A percentile compares a stretch with the other conserved stretches of the same genome.
These are phyloP conservation scores for Myathropa florea DNA, from an alignment of 2,888 invertebrate genomes.

Conservation along the genomic window DNA sequence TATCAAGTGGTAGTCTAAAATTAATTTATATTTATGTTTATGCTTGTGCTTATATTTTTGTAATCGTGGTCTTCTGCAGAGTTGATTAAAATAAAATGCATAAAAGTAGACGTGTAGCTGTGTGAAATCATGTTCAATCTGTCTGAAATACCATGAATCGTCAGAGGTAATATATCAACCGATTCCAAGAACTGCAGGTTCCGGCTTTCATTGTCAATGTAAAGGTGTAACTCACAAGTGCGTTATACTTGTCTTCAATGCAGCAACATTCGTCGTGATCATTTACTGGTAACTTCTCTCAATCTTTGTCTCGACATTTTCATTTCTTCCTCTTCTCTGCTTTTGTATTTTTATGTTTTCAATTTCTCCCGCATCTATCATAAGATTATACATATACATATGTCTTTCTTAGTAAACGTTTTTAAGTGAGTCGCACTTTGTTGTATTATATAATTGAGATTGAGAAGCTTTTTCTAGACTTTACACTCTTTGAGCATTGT, in stretches of 20 bases:
- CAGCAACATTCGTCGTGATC: background rate
- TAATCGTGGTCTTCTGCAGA: no score
- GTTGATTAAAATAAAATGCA: background rate
- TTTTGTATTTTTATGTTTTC: background rate
- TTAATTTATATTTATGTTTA: no score
- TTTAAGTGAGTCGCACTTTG: background rate
- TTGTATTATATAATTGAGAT: background rate
- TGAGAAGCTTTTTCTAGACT: no score
- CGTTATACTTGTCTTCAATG: constrained; percentile 1
- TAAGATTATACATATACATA: background rate
- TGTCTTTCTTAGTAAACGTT: background rate
- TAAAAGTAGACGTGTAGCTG: background rate
- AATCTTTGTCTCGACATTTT: background rate
- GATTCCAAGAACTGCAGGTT: constrained; percentile 50
- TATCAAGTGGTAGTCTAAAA: no score
- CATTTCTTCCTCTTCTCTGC: background rate
- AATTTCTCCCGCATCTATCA: constrained; percentile 10
- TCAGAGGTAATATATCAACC: background rate
- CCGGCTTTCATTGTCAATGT: constrained; percentile 62
- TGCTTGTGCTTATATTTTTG: background rate
- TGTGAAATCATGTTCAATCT: background rate
- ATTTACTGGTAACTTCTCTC: background rate
- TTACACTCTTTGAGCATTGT: no score
- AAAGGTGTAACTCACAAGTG: constrained; percentile 56
- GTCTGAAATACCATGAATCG: background rate